phyloP scores from a whole-genome alignment of 2,888 invertebrate species.

The Leptura quadrifasciata region DNA sequence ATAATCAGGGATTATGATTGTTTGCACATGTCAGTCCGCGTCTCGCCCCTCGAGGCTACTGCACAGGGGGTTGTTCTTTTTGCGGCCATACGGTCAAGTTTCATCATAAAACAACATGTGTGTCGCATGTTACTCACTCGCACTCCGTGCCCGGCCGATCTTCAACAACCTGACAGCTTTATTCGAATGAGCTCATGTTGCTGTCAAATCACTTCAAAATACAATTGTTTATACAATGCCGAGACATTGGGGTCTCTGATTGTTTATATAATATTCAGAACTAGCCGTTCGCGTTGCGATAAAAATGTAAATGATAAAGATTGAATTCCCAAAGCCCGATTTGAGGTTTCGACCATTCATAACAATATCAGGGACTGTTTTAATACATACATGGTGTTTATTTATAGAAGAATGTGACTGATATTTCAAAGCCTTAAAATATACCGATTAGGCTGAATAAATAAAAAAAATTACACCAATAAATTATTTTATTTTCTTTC shows the following conservation, averaged over 20 bases:
- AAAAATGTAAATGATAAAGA: no score
- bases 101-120: conserved; percentile 59
- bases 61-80: conserved; percentile 68
- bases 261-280: not conserved
- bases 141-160: conserved; percentile 45
- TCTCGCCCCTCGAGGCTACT: conserved; percentile 50
- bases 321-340: no score
- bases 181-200: conserved; percentile 58
- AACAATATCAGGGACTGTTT: not conserved
- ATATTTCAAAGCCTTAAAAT: no score
- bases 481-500: no score
- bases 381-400: no score
- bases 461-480: no score
- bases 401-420: no score
- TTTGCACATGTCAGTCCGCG: conserved; percentile 72
- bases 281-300: not conserved
- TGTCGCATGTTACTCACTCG: conserved; percentile 48
- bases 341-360: no score
- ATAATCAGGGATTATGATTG: conserved; percentile 71
- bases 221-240: conserved; percentile 33
- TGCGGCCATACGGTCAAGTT: conserved; percentile 72
- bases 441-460: no score
- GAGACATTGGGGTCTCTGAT: not conserved
- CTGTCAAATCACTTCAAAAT: conserved; percentile 63
- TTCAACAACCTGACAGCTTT: conserved; percentile 58